phyloP scores from a whole-genome alignment of 2,113 vertebrate species.

The Gambusia holbrooki region DNA sequence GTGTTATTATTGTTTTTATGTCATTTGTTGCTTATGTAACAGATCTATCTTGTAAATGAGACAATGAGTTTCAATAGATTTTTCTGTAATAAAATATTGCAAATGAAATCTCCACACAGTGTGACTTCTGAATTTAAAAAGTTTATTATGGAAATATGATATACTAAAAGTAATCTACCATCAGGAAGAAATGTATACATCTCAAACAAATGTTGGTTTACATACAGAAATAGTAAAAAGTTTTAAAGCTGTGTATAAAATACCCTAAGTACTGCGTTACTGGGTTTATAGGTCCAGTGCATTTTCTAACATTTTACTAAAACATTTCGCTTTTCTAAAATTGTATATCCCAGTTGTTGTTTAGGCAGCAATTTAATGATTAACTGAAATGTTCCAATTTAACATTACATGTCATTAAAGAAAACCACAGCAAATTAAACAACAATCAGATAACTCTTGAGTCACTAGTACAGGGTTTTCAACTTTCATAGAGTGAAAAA shows the following conservation, averaged over 20 bases:
- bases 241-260: constrained; percentile 44
- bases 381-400: neutral
- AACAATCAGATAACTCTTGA: neutral
- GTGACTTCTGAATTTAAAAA: constrained; percentile 20
- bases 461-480: constrained; percentile 3
- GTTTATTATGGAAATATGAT: constrained; percentile 58
- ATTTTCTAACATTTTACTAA: neutral
- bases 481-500: neutral
- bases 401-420: neutral
- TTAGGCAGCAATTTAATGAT: neutral
- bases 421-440: constrained; percentile 26
- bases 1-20: too few species aligned
- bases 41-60: too few species aligned
- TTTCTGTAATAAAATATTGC: too few species aligned
- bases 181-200: constrained; percentile 57
- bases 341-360: neutral
- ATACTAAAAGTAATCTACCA: constrained; percentile 48
- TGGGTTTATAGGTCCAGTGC: constrained; percentile 35
- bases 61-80: too few species aligned
- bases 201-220: constrained; percentile 17
- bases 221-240: constrained; percentile 41
- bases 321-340: neutral
- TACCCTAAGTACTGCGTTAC: constrained; percentile 13
- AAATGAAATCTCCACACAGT: constrained; percentile 10
- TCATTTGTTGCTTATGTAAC: too few species aligned